Base-by-base conservation (phyloP, 1,140 invertebrate genomes). In the Drosophila busckii region DNA sequence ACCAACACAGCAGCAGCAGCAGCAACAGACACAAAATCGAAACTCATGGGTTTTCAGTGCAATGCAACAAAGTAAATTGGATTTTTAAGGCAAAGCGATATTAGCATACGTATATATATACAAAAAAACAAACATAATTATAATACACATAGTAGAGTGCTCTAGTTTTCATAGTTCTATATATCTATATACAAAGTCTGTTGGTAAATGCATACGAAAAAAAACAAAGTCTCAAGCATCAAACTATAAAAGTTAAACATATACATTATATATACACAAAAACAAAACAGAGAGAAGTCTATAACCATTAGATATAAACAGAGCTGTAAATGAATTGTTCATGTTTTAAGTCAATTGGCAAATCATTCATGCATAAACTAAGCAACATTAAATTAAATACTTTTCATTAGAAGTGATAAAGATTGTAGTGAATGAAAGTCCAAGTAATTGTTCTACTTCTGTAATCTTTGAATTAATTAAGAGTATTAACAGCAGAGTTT, bases 41-140 rank as follows among this genome's bases (percentile, higher is more conserved):
- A 83, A 83, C 70, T 82, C 76, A 83, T 82, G 78, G 76, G 70
- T 68, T 76, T 82, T 82, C 70, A 83, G 54, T 68, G 64, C 59
- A 61, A 61, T 50, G 59, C 68, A 76, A 58, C 55, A 69, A 58
- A 53, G 61, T 29, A 78, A 84, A 80, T 80, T 60, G 64, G 59
- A 84, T 25, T 70, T 78, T 70, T 75, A 78, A 66, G 46, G 23
- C n/a, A 53, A 35, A 38, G 34, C 40, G 52, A 68, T 49, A 70
- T 63, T 49, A 58, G 48, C 26, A 41, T 31, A 10, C n/a, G n/a
- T n/a, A 45, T 53, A 60, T 32, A 78, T 62, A 56, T 37, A 53
- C 16, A 56, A 38, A 44, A 17, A 41, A 37, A 69, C 20, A 70
- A 38, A 50, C 41, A 37, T 50, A 70, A 52, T 52, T 61, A 54